These are phyloP conservation scores for Scolopax rusticola DNA, from an alignment of 2,797 vertebrate species.

Conservation along the genomic window DNA sequence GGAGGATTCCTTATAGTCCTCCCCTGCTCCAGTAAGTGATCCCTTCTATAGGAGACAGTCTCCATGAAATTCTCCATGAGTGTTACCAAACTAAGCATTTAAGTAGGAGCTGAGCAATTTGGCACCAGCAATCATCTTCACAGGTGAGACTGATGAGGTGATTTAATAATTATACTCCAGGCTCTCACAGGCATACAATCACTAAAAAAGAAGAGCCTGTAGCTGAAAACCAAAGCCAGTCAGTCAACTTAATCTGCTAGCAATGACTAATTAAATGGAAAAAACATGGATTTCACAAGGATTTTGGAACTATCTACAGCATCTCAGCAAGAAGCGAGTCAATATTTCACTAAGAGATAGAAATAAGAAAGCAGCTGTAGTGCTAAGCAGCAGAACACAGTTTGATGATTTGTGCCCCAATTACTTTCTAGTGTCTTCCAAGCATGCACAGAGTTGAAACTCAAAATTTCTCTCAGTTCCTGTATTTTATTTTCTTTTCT, in stretches of 20 bases:
- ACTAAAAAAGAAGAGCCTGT: background rate
- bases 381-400: background rate
- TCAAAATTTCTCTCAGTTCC: background rate
- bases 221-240: background rate
- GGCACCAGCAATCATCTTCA: background rate
- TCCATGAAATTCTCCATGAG: background rate
- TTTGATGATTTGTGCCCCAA: background rate
- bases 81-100: background rate
- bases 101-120: background rate
- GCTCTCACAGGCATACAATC: background rate
- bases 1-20: background rate
- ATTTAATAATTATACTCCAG: background rate
- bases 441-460: background rate
- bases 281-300: background rate
- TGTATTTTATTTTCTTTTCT: background rate
- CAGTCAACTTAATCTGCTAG: background rate
- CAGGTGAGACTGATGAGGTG: background rate
- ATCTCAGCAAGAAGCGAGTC: background rate
- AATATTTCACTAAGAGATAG: background rate
- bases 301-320: background rate
- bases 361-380: background rate
- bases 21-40: background rate
- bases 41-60: background rate
- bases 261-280: background rate
- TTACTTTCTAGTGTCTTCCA: background rate